A percentile compares a stretch with the other conserved stretches of the same genome.
Conservation (phyloP, 2,797 vertebrate genomes). For the Paramormyrops hopkinsi region DNA sequence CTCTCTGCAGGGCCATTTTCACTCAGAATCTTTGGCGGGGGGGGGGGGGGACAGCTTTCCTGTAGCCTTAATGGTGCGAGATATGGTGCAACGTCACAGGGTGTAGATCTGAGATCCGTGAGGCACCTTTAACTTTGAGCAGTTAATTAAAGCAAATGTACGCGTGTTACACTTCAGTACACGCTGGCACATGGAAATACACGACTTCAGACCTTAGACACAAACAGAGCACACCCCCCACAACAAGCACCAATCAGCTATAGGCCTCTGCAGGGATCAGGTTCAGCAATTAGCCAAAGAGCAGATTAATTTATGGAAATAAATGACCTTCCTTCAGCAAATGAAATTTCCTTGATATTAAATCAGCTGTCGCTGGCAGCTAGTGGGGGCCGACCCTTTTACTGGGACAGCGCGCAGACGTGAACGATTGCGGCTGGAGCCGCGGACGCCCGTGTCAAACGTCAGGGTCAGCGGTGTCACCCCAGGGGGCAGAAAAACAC, state of each 20-base stretch:
- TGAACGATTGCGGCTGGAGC: neutral
- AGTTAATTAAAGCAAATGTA: neutral
- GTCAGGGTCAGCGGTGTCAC: neutral
- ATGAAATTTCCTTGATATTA: neutral
- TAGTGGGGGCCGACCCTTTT: neutral
- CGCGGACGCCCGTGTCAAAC: neutral
- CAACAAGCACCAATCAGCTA: neutral
- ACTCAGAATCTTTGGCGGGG: neutral
- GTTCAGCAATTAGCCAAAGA: neutral
- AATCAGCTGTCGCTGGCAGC: neutral
- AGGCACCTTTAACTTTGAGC: neutral
- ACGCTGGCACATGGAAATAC: neutral
- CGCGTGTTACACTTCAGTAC: neutral
- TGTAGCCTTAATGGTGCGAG: neutral
- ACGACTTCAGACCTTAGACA: neutral
- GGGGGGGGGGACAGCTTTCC: neutral
- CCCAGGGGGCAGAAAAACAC: neutral
- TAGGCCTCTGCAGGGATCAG: neutral
- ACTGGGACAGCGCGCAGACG: neutral
- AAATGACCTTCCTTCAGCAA: neutral
- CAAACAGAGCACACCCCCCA: neutral
- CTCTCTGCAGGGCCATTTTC: neutral
- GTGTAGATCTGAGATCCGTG: neutral
- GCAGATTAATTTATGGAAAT: slow-evolving; percentile 6
- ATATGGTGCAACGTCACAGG: neutral